Percentiles rank a stretch among this genome's conserved stretches.
phyloP scores from a whole-genome alignment of 2,888 invertebrate species.

The Neoitamus cyanurus region DNA sequence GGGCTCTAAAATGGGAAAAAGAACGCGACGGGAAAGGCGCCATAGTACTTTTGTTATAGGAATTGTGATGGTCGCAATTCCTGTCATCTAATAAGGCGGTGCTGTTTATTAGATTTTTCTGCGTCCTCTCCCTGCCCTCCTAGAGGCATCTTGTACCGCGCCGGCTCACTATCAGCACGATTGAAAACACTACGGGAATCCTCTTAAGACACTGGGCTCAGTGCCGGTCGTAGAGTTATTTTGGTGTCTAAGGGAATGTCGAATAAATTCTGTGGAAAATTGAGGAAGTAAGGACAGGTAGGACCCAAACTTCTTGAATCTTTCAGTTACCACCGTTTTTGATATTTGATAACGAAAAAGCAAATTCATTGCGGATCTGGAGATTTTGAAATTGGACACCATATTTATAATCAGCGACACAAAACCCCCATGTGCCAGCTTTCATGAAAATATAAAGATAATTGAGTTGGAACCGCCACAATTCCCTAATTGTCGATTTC shows the following conservation, averaged over 20 bases:
- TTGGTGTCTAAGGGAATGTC: neutral
- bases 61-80: conserved; percentile 34
- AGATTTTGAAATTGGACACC: too few species aligned
- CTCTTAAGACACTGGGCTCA: neutral
- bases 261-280: neutral
- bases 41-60: conserved; percentile 35
- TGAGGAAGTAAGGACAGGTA: too few species aligned
- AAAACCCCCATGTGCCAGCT: too few species aligned
- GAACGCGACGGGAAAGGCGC: conserved; percentile 46
- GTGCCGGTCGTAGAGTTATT: neutral
- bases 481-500: too few species aligned
- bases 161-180: neutral
- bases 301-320: too few species aligned
- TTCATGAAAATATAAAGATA: too few species aligned
- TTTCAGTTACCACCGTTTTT: too few species aligned
- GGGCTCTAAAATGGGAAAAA: conserved; percentile 29
- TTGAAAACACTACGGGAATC: neutral
- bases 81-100: conserved; percentile 35
- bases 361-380: too few species aligned
- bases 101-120: conserved; percentile 20
- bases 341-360: too few species aligned
- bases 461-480: too few species aligned
- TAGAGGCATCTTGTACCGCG: neutral
- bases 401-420: too few species aligned
- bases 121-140: neutral